Conservation (phyloP, 1,140 invertebrate species). For the Drosophila sp. region DNA sequence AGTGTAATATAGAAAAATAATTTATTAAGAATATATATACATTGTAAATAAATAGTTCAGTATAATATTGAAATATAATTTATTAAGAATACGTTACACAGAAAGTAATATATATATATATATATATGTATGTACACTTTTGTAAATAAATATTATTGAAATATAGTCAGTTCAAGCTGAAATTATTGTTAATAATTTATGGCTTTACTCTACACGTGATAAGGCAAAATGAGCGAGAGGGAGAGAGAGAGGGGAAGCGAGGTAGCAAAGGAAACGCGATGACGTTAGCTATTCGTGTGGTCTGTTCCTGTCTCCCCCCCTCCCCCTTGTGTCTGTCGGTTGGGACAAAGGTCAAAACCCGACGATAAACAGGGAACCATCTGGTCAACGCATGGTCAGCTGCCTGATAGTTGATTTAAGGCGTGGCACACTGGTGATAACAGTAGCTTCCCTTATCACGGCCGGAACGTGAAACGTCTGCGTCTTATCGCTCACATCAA, state of each 20-base stretch:
- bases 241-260: neutral
- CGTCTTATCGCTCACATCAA: constrained; percentile 19
- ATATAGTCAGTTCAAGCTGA: too few relatives aligned
- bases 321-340: neutral
- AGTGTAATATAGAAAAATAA: too few relatives aligned
- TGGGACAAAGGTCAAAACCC: constrained; percentile 27
- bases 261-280: neutral
- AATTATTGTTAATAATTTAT: too few relatives aligned
- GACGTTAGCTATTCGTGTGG: constrained; percentile 31
- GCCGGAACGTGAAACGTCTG: constrained; percentile 19
- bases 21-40: too few relatives aligned
- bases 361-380: constrained; percentile 55
- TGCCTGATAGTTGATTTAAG: neutral
- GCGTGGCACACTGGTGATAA: constrained; percentile 8
- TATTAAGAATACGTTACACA: too few relatives aligned
- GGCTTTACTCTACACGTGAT: too few relatives aligned
- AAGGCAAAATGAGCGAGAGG: neutral
- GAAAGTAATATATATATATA: too few relatives aligned
- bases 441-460: neutral
- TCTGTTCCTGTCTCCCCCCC: neutral
- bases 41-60: too few relatives aligned
- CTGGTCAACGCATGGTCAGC: constrained; percentile 57
- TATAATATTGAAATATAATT: too few relatives aligned
- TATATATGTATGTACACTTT: too few relatives aligned
- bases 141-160: too few relatives aligned